These are phyloP conservation scores for Drosophila colorata DNA, from an alignment of 2,888 invertebrate genomes.

Conservation along the genomic window DNA sequence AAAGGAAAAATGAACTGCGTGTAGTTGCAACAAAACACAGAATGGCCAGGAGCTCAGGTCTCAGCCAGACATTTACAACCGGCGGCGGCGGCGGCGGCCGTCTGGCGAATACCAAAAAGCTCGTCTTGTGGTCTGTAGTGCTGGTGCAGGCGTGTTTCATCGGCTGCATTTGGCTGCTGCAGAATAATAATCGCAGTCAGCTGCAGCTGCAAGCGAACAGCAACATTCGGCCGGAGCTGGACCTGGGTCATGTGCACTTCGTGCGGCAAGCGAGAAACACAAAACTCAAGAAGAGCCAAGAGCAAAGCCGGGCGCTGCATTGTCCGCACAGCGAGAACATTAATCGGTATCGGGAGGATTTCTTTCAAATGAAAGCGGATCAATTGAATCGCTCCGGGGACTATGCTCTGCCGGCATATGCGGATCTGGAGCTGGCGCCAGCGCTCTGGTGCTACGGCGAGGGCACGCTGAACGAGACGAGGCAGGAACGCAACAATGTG, in stretches of 20 bases:
- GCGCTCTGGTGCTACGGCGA: slow-evolving; percentile 79
- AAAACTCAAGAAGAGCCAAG: slow-evolving; percentile 1
- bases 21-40: slow-evolving; percentile 24
- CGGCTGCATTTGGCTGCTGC: slow-evolving; percentile 82
- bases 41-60: slow-evolving; percentile 45
- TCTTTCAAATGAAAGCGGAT: slow-evolving; percentile 66
- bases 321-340: slow-evolving; percentile 58
- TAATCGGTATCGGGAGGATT: slow-evolving; percentile 69
- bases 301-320: slow-evolving; percentile 7
- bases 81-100: slow-evolving; percentile 23
- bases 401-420: slow-evolving; percentile 59
- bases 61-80: slow-evolving; percentile 25
- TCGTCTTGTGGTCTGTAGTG: slow-evolving; percentile 82
- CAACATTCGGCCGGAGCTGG: slow-evolving; percentile 10
- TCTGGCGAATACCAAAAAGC: slow-evolving; percentile 74
- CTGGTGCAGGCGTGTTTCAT: slow-evolving; percentile 83
- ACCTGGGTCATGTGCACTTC: slow-evolving; percentile 62
- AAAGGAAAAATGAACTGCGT: slow-evolving; percentile 28
- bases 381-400: slow-evolving; percentile 63
- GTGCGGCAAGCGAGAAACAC: slow-evolving; percentile 41
- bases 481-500: slow-evolving; percentile 33
- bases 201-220: slow-evolving; percentile 26
- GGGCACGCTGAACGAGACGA: slow-evolving; percentile 70
- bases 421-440: slow-evolving; percentile 55
- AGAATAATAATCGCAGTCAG: slow-evolving; percentile 57